These are phyloP conservation scores for Archivesica marissinica DNA, from an alignment of 1,140 invertebrate species.

Conservation along the genomic window DNA sequence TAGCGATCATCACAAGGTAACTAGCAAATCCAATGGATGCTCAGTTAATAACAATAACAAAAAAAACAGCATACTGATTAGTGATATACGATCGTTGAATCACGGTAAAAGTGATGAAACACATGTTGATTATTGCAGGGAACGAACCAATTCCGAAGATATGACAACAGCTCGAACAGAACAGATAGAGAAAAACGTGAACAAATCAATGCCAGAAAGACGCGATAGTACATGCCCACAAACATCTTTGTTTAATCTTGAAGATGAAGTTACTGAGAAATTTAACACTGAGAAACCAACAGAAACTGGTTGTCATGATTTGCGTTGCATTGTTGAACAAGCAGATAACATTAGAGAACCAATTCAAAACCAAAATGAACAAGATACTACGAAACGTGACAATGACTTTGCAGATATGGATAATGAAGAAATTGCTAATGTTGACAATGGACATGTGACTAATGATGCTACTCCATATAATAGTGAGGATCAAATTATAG, in stretches of 20 bases:
- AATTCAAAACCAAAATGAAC: not conserved
- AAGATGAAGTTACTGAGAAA: not conserved
- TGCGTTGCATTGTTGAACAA: not conserved
- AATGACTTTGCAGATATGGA: not conserved
- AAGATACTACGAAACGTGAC: not conserved
- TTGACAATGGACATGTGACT: not conserved
- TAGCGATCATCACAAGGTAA: not conserved
- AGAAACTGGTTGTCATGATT: not conserved
- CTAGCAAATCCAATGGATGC: not conserved
- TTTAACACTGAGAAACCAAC: not conserved
- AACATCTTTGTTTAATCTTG: not conserved
- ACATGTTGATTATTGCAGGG: not conserved
- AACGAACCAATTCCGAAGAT: not conserved
- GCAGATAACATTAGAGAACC: not conserved
- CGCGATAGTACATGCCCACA: not conserved
- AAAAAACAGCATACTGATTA: not conserved
- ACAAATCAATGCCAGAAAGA: not conserved
- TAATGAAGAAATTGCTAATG: not conserved
- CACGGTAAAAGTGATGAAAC: not conserved
- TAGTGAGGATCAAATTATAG: not conserved
- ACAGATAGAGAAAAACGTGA: not conserved
- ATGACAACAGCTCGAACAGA: not conserved
- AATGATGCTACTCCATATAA: not conserved
- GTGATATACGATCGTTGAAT: conserved; percentile 4
- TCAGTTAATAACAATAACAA: not conserved